phyloP scores from a whole-genome alignment of 2,113 vertebrate genomes.

The Sturnira hondurensis region DNA sequence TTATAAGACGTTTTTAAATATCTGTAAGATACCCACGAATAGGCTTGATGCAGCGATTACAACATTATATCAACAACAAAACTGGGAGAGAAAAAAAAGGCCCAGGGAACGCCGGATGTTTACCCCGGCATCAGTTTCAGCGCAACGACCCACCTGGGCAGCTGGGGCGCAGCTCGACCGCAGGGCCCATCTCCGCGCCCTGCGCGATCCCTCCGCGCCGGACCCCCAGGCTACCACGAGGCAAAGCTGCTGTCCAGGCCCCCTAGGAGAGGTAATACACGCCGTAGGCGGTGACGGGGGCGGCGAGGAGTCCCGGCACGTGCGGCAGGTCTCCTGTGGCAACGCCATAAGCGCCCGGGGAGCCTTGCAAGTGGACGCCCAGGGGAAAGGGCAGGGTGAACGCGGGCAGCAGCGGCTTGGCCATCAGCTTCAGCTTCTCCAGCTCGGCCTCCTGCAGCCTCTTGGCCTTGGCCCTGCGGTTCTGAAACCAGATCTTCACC shows the following conservation, averaged over 20 bases:
- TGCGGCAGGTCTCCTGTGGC: constrained; percentile 76
- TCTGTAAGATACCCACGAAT: constrained; percentile 39
- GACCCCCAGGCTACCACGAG: not conserved
- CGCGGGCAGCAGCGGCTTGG: constrained; percentile 85
- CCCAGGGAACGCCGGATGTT: not conserved
- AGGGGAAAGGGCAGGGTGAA: constrained; percentile 86
- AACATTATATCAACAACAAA: not conserved
- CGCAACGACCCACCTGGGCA: accelerated
- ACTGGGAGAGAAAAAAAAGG: not conserved
- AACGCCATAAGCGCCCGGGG: constrained; percentile 78
- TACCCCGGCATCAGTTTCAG: not conserved
- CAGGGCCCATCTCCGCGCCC: not conserved
- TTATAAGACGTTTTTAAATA: constrained; percentile 75
- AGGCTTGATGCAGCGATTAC: not conserved
- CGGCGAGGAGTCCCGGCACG: constrained; percentile 83
- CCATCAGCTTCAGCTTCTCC: constrained; percentile 86
- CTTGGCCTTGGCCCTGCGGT: constrained; percentile 88
- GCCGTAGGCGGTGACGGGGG: constrained; percentile 86
- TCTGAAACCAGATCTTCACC: constrained; percentile 92
- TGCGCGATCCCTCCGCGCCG: no score
- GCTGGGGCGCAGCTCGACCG: not conserved
- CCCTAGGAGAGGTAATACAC: constrained; percentile 88
- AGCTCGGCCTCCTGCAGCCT: constrained; percentile 89
- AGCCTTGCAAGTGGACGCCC: constrained; percentile 77
- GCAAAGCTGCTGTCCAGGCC: not conserved